Base-by-base conservation (phyloP, 1,140 invertebrate species). In the Belonocnema kinseyi region DNA sequence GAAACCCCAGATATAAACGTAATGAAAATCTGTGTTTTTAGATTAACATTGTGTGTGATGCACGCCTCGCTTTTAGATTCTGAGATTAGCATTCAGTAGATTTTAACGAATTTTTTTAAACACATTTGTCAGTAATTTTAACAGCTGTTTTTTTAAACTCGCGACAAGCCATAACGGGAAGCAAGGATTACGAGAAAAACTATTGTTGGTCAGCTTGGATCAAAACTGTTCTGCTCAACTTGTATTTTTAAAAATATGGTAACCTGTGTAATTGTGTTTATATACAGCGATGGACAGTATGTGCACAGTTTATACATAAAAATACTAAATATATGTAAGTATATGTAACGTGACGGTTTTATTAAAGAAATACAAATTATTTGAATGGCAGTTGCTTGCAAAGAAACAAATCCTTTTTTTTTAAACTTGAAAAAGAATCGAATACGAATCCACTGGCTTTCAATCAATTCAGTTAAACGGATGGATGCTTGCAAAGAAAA, bases 81-180 rank as follows among this genome's bases (percentile, higher is more conserved):
- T 66, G 3, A 66, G 40, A 66, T 40, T 66, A 40, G 13, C 21
- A 33, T 66, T 66, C 12, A 16, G 61, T 14, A 13, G n/a, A 40
- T 26, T 33, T 33, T 33, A 33, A 33, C 26, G n/a, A 33, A 33
- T 33, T 33, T 33, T 33, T 33, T 33, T 33, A 3, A 46, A 40
- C 8, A 66, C 13, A 66, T 26, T 61, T 33, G 2, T 33, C 3
- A 33, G 6, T 61, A 61, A 21, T 66, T 46, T 66, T 66, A 66
- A 66, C 61, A 66, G 61, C 14, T 66, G 61, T 33, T 61, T 21
- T 11, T 66, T 66, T 12, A 66, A 46, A 66, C 61, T 66, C 58
- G 58, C 58, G 58, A 66, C 58, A 66, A 66, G 61, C 61, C 16
- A 66, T 66, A 66, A 66, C 61, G 33, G 61, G 61, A 66, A 66